Base-by-base conservation (phyloP, 2,113 vertebrate genomes). In the Calidris pygmaea region DNA sequence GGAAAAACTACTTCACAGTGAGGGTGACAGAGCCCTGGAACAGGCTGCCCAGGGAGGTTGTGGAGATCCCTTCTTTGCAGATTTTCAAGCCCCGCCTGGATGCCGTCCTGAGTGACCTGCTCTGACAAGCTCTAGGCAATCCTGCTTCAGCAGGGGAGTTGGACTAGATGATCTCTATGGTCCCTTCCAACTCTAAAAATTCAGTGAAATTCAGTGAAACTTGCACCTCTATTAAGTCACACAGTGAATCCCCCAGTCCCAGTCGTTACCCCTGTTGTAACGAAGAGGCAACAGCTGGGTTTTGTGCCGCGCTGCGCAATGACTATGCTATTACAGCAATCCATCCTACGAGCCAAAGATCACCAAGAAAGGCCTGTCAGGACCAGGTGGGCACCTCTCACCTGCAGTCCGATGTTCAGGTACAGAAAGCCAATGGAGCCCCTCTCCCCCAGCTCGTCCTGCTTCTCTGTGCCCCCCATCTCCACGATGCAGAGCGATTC, bases 401-500 rank as follows among this genome's bases (percentile, higher is more conserved):
- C 99, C 99, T 99, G 99, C 74, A 99, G 98, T 12, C 99, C 99
- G 12, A 99, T 99, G 97, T 99, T 99, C 77, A 99, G 98, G 97
- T 99, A 99, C 5, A 99, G 98, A 95, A 99, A 99, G 68, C 99
- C 99, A 23, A 99, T 99, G 93, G 99, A 98, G 71, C 99, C 99
- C 39, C 99, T 98, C 90, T 99, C 99, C 52, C 99, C 99, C 32
- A 99, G 97, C 75, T 99, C 99, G 5, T 99, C 99, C 96, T 99
- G 99, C 93, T 99, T 99, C 97, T 99, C 99, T 0, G 99, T 98
- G 5, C 99, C 99, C 27, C 99, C 99, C 99, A 99, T 99, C 98
- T 99, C 99, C 89, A 99, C 99, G 1, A 99, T 99, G 65, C 99
- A 99, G 59, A 99, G 97, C 1, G 99, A 99, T 90, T 99, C 99